Evolutionary conservation across 2,113 vertebrate species (phyloP).

Genomic region (Semnornis frantzii): DNA sequence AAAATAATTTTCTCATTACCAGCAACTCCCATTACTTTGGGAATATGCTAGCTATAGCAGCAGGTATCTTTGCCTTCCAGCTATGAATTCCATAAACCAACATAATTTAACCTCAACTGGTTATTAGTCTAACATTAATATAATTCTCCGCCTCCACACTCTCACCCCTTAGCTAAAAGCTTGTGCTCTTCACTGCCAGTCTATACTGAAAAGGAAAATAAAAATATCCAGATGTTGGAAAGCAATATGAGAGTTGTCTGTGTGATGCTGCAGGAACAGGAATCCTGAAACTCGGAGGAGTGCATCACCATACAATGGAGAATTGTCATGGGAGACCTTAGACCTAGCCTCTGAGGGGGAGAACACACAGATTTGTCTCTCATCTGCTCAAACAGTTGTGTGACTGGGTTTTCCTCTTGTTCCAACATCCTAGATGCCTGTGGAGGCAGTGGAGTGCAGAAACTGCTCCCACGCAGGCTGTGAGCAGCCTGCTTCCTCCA

Average conservation of each 20-base stretch:
- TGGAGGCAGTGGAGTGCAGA: neutral
- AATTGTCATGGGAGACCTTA: rapidly evolving
- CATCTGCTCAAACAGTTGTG: neutral
- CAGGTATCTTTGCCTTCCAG: neutral
- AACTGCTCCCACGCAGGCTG: neutral
- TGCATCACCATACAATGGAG: too few relatives aligned
- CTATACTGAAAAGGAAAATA: neutral
- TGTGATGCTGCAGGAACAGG: neutral
- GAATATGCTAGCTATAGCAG: neutral
- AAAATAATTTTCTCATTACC: neutral
- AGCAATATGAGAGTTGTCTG: rapidly evolving
- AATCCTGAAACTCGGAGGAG: rapidly evolving
- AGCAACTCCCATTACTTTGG: neutral
- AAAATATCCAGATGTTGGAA: neutral
- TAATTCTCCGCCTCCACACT: neutral
- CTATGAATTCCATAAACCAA: neutral
- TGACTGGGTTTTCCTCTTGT: neutral
- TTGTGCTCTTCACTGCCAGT: neutral
- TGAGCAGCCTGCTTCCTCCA: neutral
- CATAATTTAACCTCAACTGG: neutral
- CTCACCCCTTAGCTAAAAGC: neutral
- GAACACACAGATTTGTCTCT: neutral
- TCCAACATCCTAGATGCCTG: rapidly evolving
- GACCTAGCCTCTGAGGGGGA: rapidly evolving
- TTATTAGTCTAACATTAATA: neutral